A percentile compares a stretch with the other conserved stretches of the same genome.
Evolutionary conservation across 1,140 invertebrate genomes (phyloP).

Genomic region (Saxidomus purpurata): DNA sequence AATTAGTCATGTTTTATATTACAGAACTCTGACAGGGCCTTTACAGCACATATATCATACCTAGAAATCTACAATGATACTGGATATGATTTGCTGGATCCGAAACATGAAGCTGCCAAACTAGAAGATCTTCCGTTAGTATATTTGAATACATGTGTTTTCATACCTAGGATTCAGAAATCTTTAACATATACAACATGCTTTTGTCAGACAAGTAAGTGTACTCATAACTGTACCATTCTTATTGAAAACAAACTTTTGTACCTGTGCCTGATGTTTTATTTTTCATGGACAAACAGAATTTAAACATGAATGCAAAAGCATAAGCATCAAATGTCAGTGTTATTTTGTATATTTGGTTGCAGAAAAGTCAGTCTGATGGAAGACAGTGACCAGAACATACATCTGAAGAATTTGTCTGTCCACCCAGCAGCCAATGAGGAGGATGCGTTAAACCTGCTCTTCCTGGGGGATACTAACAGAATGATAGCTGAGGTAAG

Average conservation of each 20-base stretch:
- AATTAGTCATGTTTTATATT: constrained; percentile 15
- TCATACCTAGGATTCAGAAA: no score
- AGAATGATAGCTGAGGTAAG: constrained; percentile 89
- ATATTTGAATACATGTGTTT: background rate
- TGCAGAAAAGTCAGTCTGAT: constrained; percentile 88
- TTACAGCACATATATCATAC: constrained; percentile 85
- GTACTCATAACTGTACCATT: no score
- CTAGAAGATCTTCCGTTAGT: constrained; percentile 89
- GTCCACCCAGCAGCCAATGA: constrained; percentile 88
- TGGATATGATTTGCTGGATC: constrained; percentile 90
- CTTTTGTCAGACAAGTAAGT: no score
- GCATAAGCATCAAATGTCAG: no score
- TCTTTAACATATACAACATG: no score
- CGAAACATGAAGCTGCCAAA: constrained; percentile 87
- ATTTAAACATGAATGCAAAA: no score
- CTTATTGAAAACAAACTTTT: no score
- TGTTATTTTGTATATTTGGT: no score
- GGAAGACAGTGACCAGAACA: constrained; percentile 89
- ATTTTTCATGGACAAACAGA: no score
- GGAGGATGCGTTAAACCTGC: constrained; percentile 89
- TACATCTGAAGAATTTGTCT: constrained; percentile 89
- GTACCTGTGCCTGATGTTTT: no score
- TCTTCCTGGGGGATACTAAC: constrained; percentile 89
- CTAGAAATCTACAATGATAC: constrained; percentile 87
- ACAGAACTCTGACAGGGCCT: constrained; percentile 83